A percentile compares a stretch with the other conserved stretches of the same genome.
These are phyloP conservation scores for Stomatorhinus walkeri DNA, from an alignment of 2,797 vertebrate genomes.

Conservation along the genomic window DNA sequence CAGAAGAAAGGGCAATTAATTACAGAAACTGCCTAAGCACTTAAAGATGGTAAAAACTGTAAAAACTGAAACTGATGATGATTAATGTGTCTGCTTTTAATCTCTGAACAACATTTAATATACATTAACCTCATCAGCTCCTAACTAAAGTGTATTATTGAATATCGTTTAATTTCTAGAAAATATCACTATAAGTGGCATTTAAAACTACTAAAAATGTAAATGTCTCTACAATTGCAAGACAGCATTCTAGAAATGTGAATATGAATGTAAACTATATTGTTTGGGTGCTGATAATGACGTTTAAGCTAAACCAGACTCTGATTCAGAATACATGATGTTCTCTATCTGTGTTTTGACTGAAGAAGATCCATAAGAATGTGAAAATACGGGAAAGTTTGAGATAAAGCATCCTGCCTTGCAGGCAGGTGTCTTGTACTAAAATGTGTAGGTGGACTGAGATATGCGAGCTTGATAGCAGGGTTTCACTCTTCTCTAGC, in stretches of 20 bases:
- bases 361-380: not conserved
- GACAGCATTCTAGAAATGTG: not conserved
- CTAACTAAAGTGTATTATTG: constrained; percentile 9
- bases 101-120: not conserved
- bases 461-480: not conserved
- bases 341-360: not conserved
- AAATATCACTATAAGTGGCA: not conserved
- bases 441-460: not conserved
- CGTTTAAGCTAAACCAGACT: not conserved
- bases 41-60: not conserved
- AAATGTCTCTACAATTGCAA: not conserved
- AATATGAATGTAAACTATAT: not conserved
- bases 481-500: not conserved
- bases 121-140: not conserved
- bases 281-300: not conserved
- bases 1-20: not conserved
- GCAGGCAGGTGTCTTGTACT: not conserved
- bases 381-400: not conserved
- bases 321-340: not conserved
- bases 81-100: constrained; percentile 33
- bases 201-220: not conserved
- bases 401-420: not conserved
- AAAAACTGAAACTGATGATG: not conserved
- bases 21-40: not conserved
- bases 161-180: constrained; percentile 9